Evolutionary conservation across 2,113 vertebrate species (phyloP), one percentile per base, ranked within the genome.

Genomic region (Puma concolor): DNA sequence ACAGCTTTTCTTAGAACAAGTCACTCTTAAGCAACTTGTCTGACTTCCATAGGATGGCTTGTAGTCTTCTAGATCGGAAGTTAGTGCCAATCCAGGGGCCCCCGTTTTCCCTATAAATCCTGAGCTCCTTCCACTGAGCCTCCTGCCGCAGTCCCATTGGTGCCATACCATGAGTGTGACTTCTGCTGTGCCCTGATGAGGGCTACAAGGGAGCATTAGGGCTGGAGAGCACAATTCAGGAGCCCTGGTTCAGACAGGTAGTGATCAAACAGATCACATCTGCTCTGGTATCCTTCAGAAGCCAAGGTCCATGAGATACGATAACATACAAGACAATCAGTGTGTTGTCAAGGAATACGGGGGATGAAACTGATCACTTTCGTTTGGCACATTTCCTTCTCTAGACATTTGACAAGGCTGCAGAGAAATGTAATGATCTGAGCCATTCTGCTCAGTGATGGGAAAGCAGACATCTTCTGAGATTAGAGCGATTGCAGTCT

Each of bases 311-410:
- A 44, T 88, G 76, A 88, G 57, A 31, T 74, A 81, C 0, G 0
- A 27, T 8, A 74, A 23, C 66, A 71, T 41, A 72, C 36, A 80
- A 41, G 0, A 3, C 76, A 91, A 97, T 29, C 52, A 1, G 1
- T 16, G 14, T 94, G 92, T 87, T 91, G 91, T 94, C 89, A 93
- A 89, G 81, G 94, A 98, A 97, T 17, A 15, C 72, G 87, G 74
- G 76, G 36, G 77, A 94, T 76, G 86, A 98, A 98, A 96, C 85
- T 23, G 33, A 36, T 93, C 0, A 36, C 10, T 0, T 0, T 60
- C 93, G 64, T 67, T 57, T 74, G 67, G 21, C 66, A 38, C 4
- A 36, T 38, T 98, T 97, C 93, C 92, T 97, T 96, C 31, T 52
- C 31, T 52, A 21, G 16, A 52, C 81, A 79, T 91, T 82, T 88